Evolutionary conservation across 1,140 invertebrate genomes (phyloP), one percentile per base, ranked within the genome.

Genomic region (Lamellibrachia luymesi): DNA sequence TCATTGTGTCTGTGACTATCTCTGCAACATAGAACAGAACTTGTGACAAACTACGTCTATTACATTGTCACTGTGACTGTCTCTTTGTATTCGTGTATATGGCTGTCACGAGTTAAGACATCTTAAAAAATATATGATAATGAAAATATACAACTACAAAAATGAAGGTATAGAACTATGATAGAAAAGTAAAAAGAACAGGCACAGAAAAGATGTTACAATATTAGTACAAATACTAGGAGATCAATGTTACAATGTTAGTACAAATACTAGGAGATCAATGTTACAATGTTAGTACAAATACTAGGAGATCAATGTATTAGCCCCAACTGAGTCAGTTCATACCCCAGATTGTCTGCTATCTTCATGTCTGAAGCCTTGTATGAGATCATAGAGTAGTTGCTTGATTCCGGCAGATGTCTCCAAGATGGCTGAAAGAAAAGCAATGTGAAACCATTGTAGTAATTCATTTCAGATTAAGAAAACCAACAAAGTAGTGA

Each of bases 281-380:
- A 4, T 91, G 5, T 50, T 93, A 13, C 5, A 13, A 6, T 49
- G 80, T 93, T 6, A 93, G 10, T 10, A 22, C 8, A 91, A 91
- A 90, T 50, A 13, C 27, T 93, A 27, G 5, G 38, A 27, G 38
- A 90, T 10, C 89, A 13, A 10, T 64, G 51, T 49, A 64, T 8
- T 51, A 50, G 6, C 92, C 10, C 8, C 2, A 8, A 50, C 17
- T 51, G 38, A 38, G 38, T 38, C 6, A 92, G 2, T 50, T 2
- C 89, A 92, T 89, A 92, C 93, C 94, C 93, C 95, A 94, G 95
- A 92, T 95, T 94, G 95, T 97, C 96, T 95, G 98, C 97, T 98
- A 98, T 97, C 95, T 98, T 97, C 25, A 99, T 97, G 96, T 99
- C 98, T n/a, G 98, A 99, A 4, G 97, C 97, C 96, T 97, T 97